Percentiles rank a stretch among this genome's conserved stretches.
Conservation (phyloP, 2,888 invertebrate genomes). For the Choristoneura rosaceana region DNA sequence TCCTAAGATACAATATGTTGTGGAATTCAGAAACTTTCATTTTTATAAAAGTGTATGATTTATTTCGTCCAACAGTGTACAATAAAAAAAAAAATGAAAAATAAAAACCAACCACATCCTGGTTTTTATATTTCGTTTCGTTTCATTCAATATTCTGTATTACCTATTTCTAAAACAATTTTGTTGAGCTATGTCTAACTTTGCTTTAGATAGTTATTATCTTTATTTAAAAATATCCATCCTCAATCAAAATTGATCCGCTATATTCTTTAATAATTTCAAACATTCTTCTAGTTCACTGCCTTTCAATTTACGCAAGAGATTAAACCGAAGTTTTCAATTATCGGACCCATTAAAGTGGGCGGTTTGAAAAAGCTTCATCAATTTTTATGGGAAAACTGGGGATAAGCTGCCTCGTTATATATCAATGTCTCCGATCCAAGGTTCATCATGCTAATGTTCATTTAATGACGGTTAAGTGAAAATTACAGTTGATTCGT, state of each 20-base stretch:
- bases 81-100: no score
- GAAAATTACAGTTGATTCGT: neutral
- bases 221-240: neutral
- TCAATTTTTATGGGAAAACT: conserved; percentile 66
- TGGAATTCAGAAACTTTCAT: no score
- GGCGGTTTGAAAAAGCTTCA: conserved; percentile 61
- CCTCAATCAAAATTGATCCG: neutral
- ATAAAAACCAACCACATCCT: no score
- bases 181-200: no score
- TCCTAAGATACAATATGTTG: no score
- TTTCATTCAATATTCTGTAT: no score
- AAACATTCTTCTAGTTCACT: conserved; percentile 62
- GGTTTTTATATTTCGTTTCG: no score
- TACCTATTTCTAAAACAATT: no score
- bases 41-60: no score
- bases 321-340: conserved; percentile 77
- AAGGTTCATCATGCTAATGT: conserved; percentile 35
- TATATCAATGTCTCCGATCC: conserved; percentile 57
- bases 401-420: conserved; percentile 64
- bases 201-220: neutral
- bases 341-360: conserved; percentile 70
- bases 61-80: no score
- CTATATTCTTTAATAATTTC: conserved; percentile 44
- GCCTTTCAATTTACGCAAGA: conserved; percentile 70
- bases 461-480: conserved; percentile 28